Percentiles rank a stretch among this genome's conserved stretches.
Conservation (phyloP, 2,888 invertebrate species). For the Lobophora halterata region DNA sequence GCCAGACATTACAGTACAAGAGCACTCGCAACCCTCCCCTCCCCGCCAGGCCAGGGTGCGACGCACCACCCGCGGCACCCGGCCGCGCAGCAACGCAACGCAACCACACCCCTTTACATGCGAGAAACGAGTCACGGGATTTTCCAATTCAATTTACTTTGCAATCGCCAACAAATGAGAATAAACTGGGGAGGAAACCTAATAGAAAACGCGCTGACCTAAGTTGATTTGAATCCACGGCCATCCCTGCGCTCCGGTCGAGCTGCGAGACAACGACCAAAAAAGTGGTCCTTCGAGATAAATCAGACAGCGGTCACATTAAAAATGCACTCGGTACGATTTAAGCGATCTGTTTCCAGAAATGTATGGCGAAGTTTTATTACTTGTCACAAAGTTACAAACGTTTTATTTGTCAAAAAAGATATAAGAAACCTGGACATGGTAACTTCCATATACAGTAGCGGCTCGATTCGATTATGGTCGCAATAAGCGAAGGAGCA, state of each 20-base stretch:
- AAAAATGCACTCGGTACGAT: slow-evolving; percentile 23
- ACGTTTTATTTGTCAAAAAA: slow-evolving; percentile 60
- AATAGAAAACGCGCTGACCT: slow-evolving; percentile 31
- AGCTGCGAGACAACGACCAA: slow-evolving; percentile 4
- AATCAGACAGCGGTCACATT: slow-evolving; percentile 10
- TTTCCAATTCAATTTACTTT: slow-evolving; percentile 75
- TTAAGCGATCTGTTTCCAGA: slow-evolving; percentile 36
- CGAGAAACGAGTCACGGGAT: slow-evolving; percentile 73
- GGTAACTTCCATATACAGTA: slow-evolving; percentile 70
- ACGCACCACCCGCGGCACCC: slow-evolving; percentile 42
- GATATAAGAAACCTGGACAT: slow-evolving; percentile 56
- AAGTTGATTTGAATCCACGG: slow-evolving; percentile 10
- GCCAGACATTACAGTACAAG: slow-evolving; percentile 70
- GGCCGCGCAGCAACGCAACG: slow-evolving; percentile 50
- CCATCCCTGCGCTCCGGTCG: slow-evolving; percentile 2
- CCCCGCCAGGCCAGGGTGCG: slow-evolving; percentile 46
- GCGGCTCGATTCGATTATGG: slow-evolving; percentile 75
- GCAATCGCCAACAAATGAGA: slow-evolving; percentile 36
- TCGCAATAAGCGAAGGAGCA: slow-evolving; percentile 71
- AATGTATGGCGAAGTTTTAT: slow-evolving; percentile 34
- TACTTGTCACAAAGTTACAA: slow-evolving; percentile 50
- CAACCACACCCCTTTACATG: slow-evolving; percentile 77
- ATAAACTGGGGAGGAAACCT: slow-evolving; percentile 43
- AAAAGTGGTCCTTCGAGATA: slow-evolving; percentile 14
- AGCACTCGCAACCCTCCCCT: slow-evolving; percentile 55